A percentile compares a stretch with the other conserved stretches of the same genome.
These are phyloP conservation scores for Harpagoxenus sublaevis DNA, from an alignment of 2,888 invertebrate species.

Conservation along the genomic window DNA sequence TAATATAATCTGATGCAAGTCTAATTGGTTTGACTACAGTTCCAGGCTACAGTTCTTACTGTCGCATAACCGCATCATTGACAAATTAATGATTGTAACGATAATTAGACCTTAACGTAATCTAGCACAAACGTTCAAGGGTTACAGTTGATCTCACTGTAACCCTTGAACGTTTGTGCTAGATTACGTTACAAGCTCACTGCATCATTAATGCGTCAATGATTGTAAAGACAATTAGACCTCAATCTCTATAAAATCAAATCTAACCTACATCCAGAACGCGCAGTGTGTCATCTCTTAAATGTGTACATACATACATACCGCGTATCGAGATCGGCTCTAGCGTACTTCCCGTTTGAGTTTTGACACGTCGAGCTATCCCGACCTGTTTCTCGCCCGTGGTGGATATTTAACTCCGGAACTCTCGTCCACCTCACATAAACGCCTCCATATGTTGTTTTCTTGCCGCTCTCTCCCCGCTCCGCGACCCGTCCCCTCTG, in stretches of 20 bases:
- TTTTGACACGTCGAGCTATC: not conserved
- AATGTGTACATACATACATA: too few species aligned
- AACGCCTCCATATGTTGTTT: slow-evolving; percentile 43
- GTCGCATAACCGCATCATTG: not conserved
- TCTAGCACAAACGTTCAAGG: not conserved
- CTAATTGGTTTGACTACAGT: not conserved
- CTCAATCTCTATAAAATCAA: not conserved
- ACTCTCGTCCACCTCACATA: not conserved
- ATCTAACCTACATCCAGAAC: slow-evolving; percentile 18
- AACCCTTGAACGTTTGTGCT: too few species aligned
- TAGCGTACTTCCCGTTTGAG: not conserved
- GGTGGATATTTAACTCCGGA: not conserved
- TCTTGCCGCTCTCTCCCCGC: not conserved
- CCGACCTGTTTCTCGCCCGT: not conserved
- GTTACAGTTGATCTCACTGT: too few species aligned
- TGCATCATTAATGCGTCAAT: not conserved
- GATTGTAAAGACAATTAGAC: not conserved
- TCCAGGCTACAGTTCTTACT: not conserved
- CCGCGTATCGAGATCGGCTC: not conserved
- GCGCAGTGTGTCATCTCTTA: not conserved
- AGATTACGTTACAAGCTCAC: too few species aligned
- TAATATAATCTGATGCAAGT: not conserved
- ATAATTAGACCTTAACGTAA: not conserved
- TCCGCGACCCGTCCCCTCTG: too few species aligned
- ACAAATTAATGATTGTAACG: not conserved